A percentile compares a stretch with the other conserved stretches of the same genome.
Conservation (phyloP, 1,140 invertebrate genomes). For the Agrilus planipennis region DNA sequence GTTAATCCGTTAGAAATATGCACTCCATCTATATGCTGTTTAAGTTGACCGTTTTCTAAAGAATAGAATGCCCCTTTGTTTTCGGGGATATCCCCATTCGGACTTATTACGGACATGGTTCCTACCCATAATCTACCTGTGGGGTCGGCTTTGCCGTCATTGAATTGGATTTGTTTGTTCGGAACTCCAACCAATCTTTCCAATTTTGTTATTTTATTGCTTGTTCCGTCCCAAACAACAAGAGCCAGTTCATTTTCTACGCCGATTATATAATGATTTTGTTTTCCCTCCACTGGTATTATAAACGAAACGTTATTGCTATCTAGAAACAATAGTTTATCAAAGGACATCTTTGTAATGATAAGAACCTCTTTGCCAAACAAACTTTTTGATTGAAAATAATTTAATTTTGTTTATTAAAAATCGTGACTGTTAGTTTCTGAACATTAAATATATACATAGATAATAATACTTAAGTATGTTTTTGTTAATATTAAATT, state of each 20-base stretch:
- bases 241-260: conserved; percentile 44
- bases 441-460: too few relatives aligned
- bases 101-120: conserved; percentile 25
- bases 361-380: neutral
- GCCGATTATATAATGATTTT: conserved; percentile 50
- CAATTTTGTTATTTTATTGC: conserved; percentile 15
- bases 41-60: conserved; percentile 5
- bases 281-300: conserved; percentile 52
- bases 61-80: conserved; percentile 8
- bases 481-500: conserved; percentile 5
- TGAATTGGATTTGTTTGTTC: conserved; percentile 37
- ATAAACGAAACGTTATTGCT: conserved; percentile 34
- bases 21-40: conserved; percentile 4
- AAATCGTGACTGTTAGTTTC: neutral
- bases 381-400: neutral
- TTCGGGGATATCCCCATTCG: too few relatives aligned
- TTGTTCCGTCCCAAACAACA: conserved; percentile 52
- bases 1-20: conserved; percentile 56
- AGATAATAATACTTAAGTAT: too few relatives aligned
- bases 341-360: neutral
- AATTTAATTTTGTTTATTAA: neutral
- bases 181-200: conserved; percentile 22
- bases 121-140: conserved; percentile 62
- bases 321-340: conserved; percentile 24
- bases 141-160: conserved; percentile 69